phyloP scores from a whole-genome alignment of 1,140 invertebrate species.

The Euborellia annulipes region DNA sequence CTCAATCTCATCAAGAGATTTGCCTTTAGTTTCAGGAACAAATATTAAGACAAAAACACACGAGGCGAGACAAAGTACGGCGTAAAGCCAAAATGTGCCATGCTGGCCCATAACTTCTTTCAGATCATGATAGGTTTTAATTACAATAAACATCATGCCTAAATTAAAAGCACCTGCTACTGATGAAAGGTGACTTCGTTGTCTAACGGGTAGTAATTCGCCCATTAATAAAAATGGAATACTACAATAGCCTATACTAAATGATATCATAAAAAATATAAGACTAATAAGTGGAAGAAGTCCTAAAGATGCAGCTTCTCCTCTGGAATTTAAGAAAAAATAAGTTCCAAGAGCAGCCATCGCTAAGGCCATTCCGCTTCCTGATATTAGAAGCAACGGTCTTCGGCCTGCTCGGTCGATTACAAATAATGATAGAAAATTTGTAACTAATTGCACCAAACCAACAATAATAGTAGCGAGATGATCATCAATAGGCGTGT shows the following conservation, averaged over 20 bases:
- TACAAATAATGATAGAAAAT: conserved; percentile 30
- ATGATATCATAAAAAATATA: conserved; percentile 31
- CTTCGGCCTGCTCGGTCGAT: conserved; percentile 36
- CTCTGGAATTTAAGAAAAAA: conserved; percentile 30
- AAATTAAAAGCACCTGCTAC: conserved; percentile 29
- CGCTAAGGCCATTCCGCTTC: conserved; percentile 33
- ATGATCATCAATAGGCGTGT: conserved; percentile 37
- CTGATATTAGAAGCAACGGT: conserved; percentile 32
- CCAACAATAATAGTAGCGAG: conserved; percentile 48
- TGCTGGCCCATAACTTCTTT: conserved; percentile 21
- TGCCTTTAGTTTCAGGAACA: conserved; percentile 40
- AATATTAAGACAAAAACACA: conserved; percentile 28
- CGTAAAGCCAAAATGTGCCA: conserved; percentile 34
- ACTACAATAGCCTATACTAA: conserved; percentile 33
- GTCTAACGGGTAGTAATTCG: conserved; percentile 30
- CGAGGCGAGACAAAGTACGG: conserved; percentile 27
- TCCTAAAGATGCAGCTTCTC: conserved; percentile 17
- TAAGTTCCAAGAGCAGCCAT: conserved; percentile 35
- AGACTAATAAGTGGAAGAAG: conserved; percentile 30
- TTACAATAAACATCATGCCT: conserved; percentile 31
- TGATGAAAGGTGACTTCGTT: conserved; percentile 27
- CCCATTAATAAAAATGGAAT: conserved; percentile 34
- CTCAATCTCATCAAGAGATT: conserved; percentile 34
- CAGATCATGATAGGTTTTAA: conserved; percentile 28
- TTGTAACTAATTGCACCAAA: conserved; percentile 34